Base-by-base conservation (phyloP, 2,797 vertebrate genomes). In the Oceanodroma leucorhoa region DNA sequence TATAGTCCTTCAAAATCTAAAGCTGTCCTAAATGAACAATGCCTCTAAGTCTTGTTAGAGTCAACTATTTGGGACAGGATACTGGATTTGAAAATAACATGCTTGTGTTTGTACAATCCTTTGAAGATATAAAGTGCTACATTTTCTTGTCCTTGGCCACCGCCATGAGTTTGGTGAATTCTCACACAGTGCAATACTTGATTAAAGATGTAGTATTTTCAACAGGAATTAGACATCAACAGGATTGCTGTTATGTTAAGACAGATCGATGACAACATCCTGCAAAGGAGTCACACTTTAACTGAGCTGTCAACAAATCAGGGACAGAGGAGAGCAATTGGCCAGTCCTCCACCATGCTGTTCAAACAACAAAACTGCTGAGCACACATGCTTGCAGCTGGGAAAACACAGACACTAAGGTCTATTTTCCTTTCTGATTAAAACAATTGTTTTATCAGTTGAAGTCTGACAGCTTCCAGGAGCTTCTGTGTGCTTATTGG, bases 391-490 rank as follows among this genome's bases (percentile, higher is more conserved):
- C 71, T 46, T 91, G 64, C 94, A 96, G 71, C 88, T 95, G 83
- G 46, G 75, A 95, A 95, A 95, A 96, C 71, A 95, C 6, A 85
- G 72, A 29, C 70, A 78, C 24, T 83, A 60, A 78, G 16, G 32
- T 80, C 70, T 94, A 41, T 94, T 95, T 94, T 96, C 40, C n/a
- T 60, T 93, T 91, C 69, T 27, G 76, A 93, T 88, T 93, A 88
- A 84, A 93, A 81, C 18, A 76, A 78, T 30, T 43, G 29, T 38
- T 91, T 92, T 82, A 89, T 78, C 64, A 81, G 65, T 53, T 83
- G 24, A 88, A 91, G 40, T 64, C 78, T 67, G 45, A 85, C 69
- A 89, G 58, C 55, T 93, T 92, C 76, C 57, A 51, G 61, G n/a
- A 92, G 83, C 84, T 96, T 82, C 72, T 93, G 34, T 81, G 60